These are phyloP conservation scores for Misgurnus anguillicaudatus DNA, from an alignment of 2,113 vertebrate species.

Conservation along the genomic window DNA sequence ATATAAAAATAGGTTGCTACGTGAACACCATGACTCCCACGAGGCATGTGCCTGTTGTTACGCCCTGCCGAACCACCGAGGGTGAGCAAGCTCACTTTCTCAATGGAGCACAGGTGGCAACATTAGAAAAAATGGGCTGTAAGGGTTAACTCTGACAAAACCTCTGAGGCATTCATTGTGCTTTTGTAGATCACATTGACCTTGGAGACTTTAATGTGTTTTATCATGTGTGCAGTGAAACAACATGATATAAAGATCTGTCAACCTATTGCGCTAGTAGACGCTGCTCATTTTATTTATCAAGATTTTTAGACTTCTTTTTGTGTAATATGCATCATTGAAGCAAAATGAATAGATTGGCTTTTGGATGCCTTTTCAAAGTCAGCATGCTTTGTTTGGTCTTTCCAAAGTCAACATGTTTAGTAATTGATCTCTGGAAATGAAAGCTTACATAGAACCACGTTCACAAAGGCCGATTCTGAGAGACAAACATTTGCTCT, in stretches of 20 bases:
- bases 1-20: slow-evolving; percentile 75
- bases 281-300: no score
- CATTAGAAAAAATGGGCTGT: slow-evolving; percentile 4
- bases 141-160: not conserved
- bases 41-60: slow-evolving; percentile 57
- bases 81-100: slow-evolving; percentile 29
- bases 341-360: not conserved
- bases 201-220: no score
- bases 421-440: slow-evolving; percentile 10
- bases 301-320: not conserved
- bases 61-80: slow-evolving; percentile 22
- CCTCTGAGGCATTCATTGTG: not conserved
- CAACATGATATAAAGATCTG: not conserved
- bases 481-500: slow-evolving; percentile 4
- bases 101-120: not conserved
- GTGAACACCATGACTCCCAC: slow-evolving; percentile 65
- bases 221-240: no score
- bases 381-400: not conserved
- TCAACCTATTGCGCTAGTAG: not conserved
- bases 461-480: slow-evolving; percentile 3
- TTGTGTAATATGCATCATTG: not conserved
- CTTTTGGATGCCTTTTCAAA: slow-evolving; percentile 3
- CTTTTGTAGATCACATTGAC: not conserved
- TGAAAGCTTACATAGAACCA: not conserved
- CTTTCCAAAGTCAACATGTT: not conserved